phyloP scores from a whole-genome alignment of 2,888 invertebrate genomes.

The Campaea margaritaria region DNA sequence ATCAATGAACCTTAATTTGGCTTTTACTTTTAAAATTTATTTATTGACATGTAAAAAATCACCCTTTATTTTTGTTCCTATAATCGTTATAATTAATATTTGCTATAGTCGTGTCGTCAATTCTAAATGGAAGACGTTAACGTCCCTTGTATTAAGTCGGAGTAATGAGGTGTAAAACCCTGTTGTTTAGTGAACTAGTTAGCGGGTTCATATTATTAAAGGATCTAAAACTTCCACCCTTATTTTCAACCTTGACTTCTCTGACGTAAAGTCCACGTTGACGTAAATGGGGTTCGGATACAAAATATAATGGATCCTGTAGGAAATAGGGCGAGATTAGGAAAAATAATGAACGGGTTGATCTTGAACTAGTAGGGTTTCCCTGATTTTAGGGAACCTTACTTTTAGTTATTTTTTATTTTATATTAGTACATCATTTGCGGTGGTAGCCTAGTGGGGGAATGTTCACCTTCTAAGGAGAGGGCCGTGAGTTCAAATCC shows the following conservation, averaged over 20 bases:
- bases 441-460: too few relatives aligned
- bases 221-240: conserved; percentile 10
- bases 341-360: conserved; percentile 8
- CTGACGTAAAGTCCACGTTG: conserved; percentile 14
- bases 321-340: conserved; percentile 5
- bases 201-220: conserved; percentile 38
- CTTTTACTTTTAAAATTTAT: too few relatives aligned
- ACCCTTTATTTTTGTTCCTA: too few relatives aligned
- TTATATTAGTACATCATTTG: too few relatives aligned
- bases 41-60: too few relatives aligned
- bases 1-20: too few relatives aligned
- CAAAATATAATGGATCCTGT: conserved; percentile 5
- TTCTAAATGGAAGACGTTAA: conserved; percentile 25
- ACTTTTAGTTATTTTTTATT: too few relatives aligned
- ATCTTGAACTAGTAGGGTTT: background rate
- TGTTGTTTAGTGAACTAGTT: conserved; percentile 48
- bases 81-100: too few relatives aligned
- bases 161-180: conserved; percentile 48
- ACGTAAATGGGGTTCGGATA: background rate
- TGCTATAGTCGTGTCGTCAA: conserved; percentile 35
- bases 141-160: conserved; percentile 43
- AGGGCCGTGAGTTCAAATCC: too few relatives aligned
- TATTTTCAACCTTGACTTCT: conserved; percentile 22
- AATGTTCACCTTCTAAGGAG: too few relatives aligned
- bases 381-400: too few relatives aligned